phyloP scores from a whole-genome alignment of 2,113 vertebrate genomes.

The Hydrolagus affinis region DNA sequence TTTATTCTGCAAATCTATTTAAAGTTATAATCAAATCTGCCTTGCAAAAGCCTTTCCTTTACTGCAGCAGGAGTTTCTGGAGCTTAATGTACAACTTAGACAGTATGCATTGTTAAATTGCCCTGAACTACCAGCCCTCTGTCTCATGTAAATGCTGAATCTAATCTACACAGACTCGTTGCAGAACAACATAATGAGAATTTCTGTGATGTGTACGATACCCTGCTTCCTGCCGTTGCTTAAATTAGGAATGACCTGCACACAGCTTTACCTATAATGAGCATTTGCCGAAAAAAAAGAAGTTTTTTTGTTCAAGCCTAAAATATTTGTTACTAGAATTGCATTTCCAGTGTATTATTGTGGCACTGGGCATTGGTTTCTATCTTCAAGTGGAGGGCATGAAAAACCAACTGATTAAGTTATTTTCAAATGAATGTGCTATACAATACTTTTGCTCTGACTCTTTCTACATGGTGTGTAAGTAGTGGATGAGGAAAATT shows the following conservation, averaged over 20 bases:
- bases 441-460: not conserved
- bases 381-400: not conserved
- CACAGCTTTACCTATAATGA: not conserved
- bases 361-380: not conserved
- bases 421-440: not conserved
- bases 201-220: not conserved
- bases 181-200: conserved; percentile 4
- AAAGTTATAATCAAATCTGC: not conserved
- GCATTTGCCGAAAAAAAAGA: not conserved
- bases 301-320: not conserved
- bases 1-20: not conserved
- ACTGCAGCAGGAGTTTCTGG: not conserved
- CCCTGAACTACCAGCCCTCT: not conserved
- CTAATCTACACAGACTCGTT: not conserved
- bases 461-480: not conserved
- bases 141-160: not conserved
- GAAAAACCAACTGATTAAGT: not conserved
- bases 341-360: not conserved
- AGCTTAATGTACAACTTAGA: not conserved
- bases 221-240: not conserved
- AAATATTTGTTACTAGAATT: not conserved
- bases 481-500: not conserved
- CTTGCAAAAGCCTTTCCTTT: not conserved
- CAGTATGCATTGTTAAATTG: not conserved
- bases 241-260: not conserved